Conservation (phyloP, 1,140 invertebrate species). For the Stratiolaelaps scimitus region DNA sequence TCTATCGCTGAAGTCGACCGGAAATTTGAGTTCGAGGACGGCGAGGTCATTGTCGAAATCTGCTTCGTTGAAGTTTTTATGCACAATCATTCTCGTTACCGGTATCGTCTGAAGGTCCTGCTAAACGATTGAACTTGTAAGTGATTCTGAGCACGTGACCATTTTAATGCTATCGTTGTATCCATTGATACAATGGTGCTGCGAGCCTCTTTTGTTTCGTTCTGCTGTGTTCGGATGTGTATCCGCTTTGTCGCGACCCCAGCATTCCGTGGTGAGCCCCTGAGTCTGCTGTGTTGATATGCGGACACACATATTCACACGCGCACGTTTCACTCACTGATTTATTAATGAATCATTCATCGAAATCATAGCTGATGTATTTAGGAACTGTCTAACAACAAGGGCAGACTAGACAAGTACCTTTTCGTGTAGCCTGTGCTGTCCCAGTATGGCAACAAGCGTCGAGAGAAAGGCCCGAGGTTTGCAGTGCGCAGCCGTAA, state of each 20-base stretch:
- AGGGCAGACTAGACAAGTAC: not conserved
- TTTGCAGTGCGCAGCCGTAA: slow-evolving; percentile 25
- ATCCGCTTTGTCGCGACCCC: too few relatives aligned
- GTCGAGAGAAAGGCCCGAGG: slow-evolving; percentile 4
- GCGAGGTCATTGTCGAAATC: slow-evolving; percentile 21
- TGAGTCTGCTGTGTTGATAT: too few relatives aligned
- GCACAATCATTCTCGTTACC: slow-evolving; percentile 19
- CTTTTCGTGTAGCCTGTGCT: slow-evolving; percentile 25
- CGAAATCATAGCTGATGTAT: not conserved
- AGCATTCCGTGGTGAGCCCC: too few relatives aligned
- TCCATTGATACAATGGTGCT: too few relatives aligned
- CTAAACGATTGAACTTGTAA: not conserved
- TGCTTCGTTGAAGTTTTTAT: slow-evolving; percentile 25
- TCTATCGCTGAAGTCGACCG: slow-evolving; percentile 16
- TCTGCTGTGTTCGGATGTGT: too few relatives aligned
- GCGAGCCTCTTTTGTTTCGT: too few relatives aligned
- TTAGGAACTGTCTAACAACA: too few relatives aligned
- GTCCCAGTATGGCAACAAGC: slow-evolving; percentile 10
- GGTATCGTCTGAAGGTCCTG: slow-evolving; percentile 23
- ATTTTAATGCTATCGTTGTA: too few relatives aligned
- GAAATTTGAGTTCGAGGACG: slow-evolving; percentile 26
- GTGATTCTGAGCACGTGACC: too few relatives aligned
- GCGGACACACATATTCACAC: too few relatives aligned
- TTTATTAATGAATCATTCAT: not conserved
- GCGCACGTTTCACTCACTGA: not conserved